A percentile compares a stretch with the other conserved stretches of the same genome.
Evolutionary conservation across 2,888 invertebrate genomes (phyloP).

Genomic region (Smittia sp.): DNA sequence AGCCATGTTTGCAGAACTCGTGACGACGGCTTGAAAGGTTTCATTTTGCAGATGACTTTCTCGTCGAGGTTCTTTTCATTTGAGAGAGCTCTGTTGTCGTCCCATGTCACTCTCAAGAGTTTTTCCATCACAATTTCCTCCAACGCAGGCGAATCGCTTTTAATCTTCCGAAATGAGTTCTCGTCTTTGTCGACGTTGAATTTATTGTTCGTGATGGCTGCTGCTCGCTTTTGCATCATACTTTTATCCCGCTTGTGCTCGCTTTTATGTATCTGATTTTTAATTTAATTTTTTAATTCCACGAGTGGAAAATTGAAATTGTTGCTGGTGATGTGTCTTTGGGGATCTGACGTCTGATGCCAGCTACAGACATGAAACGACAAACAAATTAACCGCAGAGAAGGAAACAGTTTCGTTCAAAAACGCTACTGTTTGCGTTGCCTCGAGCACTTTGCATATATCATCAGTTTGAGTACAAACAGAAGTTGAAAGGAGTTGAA

Average conservation of each 20-base stretch:
- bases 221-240: neutral
- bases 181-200: neutral
- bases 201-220: neutral
- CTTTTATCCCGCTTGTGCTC: neutral
- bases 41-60: constrained; percentile 11
- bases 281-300: constrained; percentile 38
- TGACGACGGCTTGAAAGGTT: neutral
- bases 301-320: constrained; percentile 37
- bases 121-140: neutral
- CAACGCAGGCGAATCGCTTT: constrained; percentile 3
- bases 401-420: constrained; percentile 19
- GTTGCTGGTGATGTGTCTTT: constrained; percentile 32
- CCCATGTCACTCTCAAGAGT: neutral
- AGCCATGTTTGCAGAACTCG: neutral
- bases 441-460: neutral
- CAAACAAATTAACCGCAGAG: constrained; percentile 33
- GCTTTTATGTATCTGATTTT: constrained; percentile 25
- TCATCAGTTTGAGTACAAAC: neutral
- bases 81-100: neutral
- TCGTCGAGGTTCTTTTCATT: neutral
- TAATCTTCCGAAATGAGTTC: neutral
- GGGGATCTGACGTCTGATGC: constrained; percentile 6
- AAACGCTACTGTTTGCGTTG: neutral
- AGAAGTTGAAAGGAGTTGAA: too few species aligned
- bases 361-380: constrained; percentile 21